These are phyloP conservation scores for Upupa epops DNA, from an alignment of 2,113 vertebrate species.

Conservation along the genomic window DNA sequence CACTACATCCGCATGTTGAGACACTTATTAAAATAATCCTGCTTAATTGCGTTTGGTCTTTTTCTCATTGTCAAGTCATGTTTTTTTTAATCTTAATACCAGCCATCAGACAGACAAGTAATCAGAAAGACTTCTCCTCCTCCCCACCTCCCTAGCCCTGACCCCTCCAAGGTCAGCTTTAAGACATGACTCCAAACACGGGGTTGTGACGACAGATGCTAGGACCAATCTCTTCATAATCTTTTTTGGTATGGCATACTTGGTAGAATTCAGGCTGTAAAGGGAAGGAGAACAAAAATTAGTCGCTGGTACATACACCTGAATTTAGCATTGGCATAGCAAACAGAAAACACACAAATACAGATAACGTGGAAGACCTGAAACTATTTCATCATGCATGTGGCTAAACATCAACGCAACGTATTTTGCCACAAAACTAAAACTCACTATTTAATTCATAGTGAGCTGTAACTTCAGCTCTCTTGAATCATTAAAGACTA, in stretches of 20 bases:
- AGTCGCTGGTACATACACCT: fast-evolving
- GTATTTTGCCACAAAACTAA: neutral
- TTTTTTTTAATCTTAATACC: constrained; percentile 75
- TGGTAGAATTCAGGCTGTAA: constrained; percentile 98
- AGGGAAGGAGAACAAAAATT: neutral
- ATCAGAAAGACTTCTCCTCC: constrained; percentile 74
- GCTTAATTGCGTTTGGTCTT: constrained; percentile 83
- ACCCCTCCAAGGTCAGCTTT: constrained; percentile 74
- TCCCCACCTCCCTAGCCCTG: constrained; percentile 68
- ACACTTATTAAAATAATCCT: constrained; percentile 84
- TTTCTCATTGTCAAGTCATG: constrained; percentile 77
- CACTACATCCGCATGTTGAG: constrained; percentile 79
- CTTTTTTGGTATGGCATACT: constrained; percentile 99
- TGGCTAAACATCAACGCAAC: neutral
- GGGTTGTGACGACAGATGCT: constrained; percentile 99
- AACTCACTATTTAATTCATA: neutral
- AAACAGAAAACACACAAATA: neutral
- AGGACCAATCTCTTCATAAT: constrained; percentile 98
- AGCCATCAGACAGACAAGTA: constrained; percentile 80
- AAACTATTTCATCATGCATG: fast-evolving
- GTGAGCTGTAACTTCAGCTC: neutral
- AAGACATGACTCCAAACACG: constrained; percentile 99
- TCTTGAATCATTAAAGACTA: neutral
- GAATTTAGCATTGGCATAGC: neutral
- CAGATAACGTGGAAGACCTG: neutral